Conservation (phyloP, 2,888 invertebrate genomes). For the Parnassius mnemosyne region DNA sequence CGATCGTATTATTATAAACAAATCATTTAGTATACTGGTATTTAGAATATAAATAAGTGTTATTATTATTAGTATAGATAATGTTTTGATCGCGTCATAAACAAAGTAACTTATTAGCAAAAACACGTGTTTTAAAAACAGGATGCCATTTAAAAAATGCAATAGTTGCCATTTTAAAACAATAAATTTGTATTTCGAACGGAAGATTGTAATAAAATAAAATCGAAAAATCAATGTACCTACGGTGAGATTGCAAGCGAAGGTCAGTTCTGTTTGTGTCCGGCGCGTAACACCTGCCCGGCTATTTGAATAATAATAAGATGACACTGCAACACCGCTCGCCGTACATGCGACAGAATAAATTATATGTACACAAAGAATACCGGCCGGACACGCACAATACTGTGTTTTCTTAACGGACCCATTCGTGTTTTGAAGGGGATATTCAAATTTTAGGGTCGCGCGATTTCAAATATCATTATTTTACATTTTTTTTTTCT, state of each 20-base stretch:
- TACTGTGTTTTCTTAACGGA: conserved; percentile 68
- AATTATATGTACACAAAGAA: conserved; percentile 63
- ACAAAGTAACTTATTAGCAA: too few species aligned
- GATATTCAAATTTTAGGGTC: conserved; percentile 79
- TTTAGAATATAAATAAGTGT: too few species aligned
- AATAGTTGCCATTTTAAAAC: conserved; percentile 22
- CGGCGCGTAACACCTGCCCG: conserved; percentile 57
- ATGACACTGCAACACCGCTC: conserved; percentile 50
- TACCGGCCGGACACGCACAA: conserved; percentile 49
- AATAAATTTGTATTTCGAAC: neutral
- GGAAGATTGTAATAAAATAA: neutral
- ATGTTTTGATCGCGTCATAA: too few species aligned
- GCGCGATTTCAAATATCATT: conserved; percentile 59
- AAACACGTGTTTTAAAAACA: too few species aligned
- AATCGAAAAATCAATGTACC: conserved; percentile 10
- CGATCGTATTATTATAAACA: too few species aligned
- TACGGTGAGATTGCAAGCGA: conserved; percentile 33
- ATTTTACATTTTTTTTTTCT: conserved; percentile 46
- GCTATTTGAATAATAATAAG: conserved; percentile 69
- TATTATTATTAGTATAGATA: too few species aligned
- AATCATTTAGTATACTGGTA: too few species aligned
- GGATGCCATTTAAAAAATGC: neutral
- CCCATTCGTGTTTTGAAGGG: conserved; percentile 45
- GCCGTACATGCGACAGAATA: conserved; percentile 62
- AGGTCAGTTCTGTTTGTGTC: conserved; percentile 70